phyloP scores from a whole-genome alignment of 2,113 vertebrate species.

The Psilopsiagon aurifrons region DNA sequence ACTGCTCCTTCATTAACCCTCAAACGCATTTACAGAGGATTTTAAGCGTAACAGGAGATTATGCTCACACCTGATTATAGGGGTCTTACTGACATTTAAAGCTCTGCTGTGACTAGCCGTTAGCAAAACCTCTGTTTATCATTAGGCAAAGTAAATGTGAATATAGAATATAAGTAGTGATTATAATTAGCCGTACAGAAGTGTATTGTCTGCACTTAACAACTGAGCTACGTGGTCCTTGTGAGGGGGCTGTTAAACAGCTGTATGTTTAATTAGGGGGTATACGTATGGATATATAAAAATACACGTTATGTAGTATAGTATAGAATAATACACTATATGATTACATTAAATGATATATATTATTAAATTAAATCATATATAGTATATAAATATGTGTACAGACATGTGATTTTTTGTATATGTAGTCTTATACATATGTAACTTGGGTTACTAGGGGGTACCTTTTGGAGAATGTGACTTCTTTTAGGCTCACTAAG shows the following conservation, averaged over 20 bases:
- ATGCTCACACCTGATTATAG: neutral
- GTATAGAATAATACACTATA: neutral
- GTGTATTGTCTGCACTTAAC: neutral
- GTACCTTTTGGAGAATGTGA: neutral
- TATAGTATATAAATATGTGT: neutral
- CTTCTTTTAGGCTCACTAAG: neutral
- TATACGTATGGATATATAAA: fast-evolving
- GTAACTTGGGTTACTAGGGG: neutral
- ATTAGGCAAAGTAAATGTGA: neutral
- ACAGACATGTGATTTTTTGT: neutral
- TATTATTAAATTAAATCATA: neutral
- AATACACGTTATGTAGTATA: neutral
- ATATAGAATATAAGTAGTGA: neutral
- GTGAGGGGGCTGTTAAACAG: neutral
- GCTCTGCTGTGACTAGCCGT: neutral
- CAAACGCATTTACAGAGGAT: neutral
- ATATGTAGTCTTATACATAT: neutral
- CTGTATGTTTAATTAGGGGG: too few relatives aligned
- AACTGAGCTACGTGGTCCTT: neutral
- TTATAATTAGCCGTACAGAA: neutral
- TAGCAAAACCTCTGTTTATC: neutral
- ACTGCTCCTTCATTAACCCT: neutral
- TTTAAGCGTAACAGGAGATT: neutral
- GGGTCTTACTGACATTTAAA: neutral
- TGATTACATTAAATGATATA: neutral